Percentiles rank a stretch among this genome's conserved stretches.
Evolutionary conservation across 2,888 invertebrate species (phyloP).

Genomic region (Watsonalla binaria): DNA sequence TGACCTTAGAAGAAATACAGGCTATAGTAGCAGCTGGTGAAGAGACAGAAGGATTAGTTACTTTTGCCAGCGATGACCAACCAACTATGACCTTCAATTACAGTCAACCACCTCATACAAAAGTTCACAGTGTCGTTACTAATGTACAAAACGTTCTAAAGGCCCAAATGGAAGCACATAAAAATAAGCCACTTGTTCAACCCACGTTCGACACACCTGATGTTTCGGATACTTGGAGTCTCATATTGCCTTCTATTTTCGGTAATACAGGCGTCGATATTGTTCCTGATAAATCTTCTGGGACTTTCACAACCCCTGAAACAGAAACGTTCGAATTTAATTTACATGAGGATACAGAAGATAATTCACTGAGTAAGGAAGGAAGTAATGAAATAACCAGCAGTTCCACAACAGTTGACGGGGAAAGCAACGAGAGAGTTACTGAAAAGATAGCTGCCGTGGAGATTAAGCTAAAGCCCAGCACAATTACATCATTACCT

Average conservation of each 20-base stretch:
- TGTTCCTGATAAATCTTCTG: conserved; percentile 71
- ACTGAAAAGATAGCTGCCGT: conserved; percentile 23
- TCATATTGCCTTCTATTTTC: conserved; percentile 88
- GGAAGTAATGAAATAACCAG: conserved; percentile 36
- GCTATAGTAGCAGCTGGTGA: conserved; percentile 91
- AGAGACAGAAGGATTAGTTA: conserved; percentile 79
- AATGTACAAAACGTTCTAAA: conserved; percentile 91
- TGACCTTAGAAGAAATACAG: conserved; percentile 91
- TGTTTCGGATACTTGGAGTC: conserved; percentile 87
- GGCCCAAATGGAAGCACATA: conserved; percentile 84
- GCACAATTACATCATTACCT: neutral
- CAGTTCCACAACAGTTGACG: conserved; percentile 30
- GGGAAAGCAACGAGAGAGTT: conserved; percentile 17
- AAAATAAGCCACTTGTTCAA: conserved; percentile 64
- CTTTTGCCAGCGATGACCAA: conserved; percentile 69
- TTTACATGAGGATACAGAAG: conserved; percentile 30
- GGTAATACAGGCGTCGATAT: conserved; percentile 83
- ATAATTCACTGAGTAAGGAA: conserved; percentile 52
- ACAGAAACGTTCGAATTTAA: conserved; percentile 60
- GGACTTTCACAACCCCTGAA: conserved; percentile 57
- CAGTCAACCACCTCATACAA: conserved; percentile 79
- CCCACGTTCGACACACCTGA: conserved; percentile 84
- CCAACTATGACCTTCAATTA: conserved; percentile 68
- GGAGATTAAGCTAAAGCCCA: conserved; percentile 9
- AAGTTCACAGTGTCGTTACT: conserved; percentile 88